These are phyloP conservation scores for Caracal caracal DNA, from an alignment of 2,113 vertebrate species.

Conservation along the genomic window DNA sequence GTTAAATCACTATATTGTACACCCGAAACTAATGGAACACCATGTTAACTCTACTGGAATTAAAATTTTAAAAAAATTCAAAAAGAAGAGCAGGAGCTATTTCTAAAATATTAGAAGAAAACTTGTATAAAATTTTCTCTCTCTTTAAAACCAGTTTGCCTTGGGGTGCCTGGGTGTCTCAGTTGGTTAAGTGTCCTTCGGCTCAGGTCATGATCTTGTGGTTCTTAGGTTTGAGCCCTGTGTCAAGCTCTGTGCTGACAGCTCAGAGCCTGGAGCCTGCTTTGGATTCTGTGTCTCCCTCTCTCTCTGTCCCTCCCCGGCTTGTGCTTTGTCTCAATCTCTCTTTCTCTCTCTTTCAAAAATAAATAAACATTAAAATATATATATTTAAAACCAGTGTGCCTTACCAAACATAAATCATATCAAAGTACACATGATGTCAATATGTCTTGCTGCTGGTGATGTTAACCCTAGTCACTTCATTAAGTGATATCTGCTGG, in stretches of 20 bases:
- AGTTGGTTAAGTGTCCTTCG: neutral
- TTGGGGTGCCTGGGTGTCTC: neutral
- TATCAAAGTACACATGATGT: neutral
- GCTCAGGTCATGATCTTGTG: neutral
- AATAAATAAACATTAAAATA: neutral
- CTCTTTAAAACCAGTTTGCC: constrained; percentile 36
- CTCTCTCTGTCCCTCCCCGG: neutral
- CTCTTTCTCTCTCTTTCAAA: neutral
- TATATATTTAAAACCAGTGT: neutral
- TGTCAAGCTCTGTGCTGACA: neutral
- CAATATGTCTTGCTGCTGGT: neutral
- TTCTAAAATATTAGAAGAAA: constrained; percentile 6
- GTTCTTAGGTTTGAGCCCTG: neutral
- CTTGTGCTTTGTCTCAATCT: too few species aligned
- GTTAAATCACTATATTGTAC: neutral
- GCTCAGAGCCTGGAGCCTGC: neutral
- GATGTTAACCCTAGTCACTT: neutral
- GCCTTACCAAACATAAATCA: neutral
- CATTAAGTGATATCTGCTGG: neutral
- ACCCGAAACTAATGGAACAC: neutral
- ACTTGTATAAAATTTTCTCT: neutral
- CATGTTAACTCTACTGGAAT: neutral
- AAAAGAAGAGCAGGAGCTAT: neutral
- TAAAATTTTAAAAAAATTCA: neutral
- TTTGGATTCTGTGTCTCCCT: neutral